Evolutionary conservation across 2,888 invertebrate species (phyloP).

Genomic region (Drosophila birchii): DNA sequence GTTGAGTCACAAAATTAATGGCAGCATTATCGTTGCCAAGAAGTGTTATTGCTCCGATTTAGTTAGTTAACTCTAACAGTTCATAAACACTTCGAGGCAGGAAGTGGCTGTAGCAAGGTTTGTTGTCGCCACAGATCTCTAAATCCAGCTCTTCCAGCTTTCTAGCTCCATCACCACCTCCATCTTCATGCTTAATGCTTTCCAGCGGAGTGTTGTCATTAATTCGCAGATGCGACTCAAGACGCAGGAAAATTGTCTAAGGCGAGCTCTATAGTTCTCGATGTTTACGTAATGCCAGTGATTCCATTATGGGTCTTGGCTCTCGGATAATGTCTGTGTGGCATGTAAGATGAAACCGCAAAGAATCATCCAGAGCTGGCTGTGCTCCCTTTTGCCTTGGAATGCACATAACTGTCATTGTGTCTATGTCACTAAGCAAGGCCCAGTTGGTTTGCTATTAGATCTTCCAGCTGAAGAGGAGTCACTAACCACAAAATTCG

Average conservation of each 20-base stretch:
- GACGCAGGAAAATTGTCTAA: constrained; percentile 69
- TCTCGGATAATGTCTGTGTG: constrained; percentile 41
- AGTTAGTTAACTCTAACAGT: constrained; percentile 81
- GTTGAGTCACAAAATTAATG: constrained; percentile 36
- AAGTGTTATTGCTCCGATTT: constrained; percentile 70
- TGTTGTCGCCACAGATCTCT: constrained; percentile 11
- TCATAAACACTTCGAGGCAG: constrained; percentile 68
- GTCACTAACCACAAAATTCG: constrained; percentile 29
- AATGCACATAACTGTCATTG: constrained; percentile 76
- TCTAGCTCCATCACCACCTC: neutral
- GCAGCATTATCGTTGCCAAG: constrained; percentile 30
- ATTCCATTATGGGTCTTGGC: constrained; percentile 18
- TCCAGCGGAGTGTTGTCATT: constrained; percentile 42
- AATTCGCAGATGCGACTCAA: constrained; percentile 75
- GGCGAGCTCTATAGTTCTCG: constrained; percentile 4
- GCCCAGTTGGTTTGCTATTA: constrained; percentile 4
- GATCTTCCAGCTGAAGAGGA: neutral
- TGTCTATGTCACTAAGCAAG: constrained; percentile 47
- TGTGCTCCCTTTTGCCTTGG: constrained; percentile 10
- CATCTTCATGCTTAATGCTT: constrained; percentile 64
- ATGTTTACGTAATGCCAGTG: constrained; percentile 45
- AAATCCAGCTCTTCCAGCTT: neutral
- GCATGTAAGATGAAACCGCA: constrained; percentile 54
- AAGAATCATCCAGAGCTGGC: constrained; percentile 11
- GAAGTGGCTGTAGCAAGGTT: constrained; percentile 7